phyloP scores from a whole-genome alignment of 2,888 invertebrate species.

The Drosophila atroscutellata region DNA sequence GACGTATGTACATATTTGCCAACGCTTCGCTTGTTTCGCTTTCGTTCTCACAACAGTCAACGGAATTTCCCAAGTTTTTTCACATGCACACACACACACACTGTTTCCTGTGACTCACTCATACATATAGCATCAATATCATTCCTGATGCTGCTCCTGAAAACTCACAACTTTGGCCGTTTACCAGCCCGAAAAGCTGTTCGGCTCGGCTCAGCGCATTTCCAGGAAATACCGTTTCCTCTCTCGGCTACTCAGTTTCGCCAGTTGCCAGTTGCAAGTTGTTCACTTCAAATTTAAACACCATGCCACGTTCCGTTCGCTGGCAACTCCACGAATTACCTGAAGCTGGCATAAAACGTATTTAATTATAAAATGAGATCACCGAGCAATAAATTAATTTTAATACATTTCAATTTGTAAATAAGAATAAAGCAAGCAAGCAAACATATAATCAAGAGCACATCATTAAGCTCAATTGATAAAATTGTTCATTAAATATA shows the following conservation, averaged over 20 bases:
- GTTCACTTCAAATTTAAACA: constrained; percentile 8
- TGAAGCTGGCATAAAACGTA: background rate
- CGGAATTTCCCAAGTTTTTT: constrained; percentile 52
- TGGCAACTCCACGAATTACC: constrained; percentile 8
- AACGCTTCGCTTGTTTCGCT: constrained; percentile 48
- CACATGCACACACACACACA: constrained; percentile 37
- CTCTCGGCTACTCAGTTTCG: constrained; percentile 5
- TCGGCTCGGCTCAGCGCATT: constrained; percentile 48
- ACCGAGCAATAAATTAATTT: background rate
- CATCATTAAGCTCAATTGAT: background rate
- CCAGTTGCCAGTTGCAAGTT: constrained; percentile 21
- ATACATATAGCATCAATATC: constrained; percentile 9
- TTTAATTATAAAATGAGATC: background rate
- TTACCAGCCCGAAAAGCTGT: constrained; percentile 13
- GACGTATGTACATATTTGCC: constrained; percentile 14
- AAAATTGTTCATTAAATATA: background rate
- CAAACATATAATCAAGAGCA: background rate
- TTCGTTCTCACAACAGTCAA: constrained; percentile 54
- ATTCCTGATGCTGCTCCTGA: constrained; percentile 40
- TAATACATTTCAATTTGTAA: background rate
- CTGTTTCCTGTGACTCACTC: constrained; percentile 51
- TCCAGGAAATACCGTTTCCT: constrained; percentile 75
- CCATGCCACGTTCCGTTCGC: constrained; percentile 5
- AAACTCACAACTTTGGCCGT: constrained; percentile 18
- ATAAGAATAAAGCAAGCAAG: background rate